Percentiles rank a stretch among this genome's conserved stretches.
Evolutionary conservation across 30 jellyfish, hydroid and myxozoan genomes (phyloP).

Genomic region (Turritopsis dohrnii): DNA sequence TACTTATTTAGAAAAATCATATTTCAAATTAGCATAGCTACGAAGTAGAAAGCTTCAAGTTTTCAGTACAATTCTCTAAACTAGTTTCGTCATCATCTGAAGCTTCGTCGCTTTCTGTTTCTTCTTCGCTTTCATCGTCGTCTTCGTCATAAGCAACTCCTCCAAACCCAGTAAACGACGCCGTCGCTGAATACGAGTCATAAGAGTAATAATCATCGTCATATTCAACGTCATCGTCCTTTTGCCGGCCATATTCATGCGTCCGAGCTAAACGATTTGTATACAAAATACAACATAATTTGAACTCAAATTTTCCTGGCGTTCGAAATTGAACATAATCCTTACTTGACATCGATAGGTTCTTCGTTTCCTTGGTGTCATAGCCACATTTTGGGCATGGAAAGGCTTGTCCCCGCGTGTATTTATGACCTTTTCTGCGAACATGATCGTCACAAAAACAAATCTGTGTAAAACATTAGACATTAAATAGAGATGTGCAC

Average conservation of each 20-base stretch:
- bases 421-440: constrained; percentile 75
- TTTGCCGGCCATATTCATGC: constrained; percentile 48
- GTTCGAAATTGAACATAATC: background rate
- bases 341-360: constrained; percentile 92
- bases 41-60: background rate
- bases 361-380: constrained; percentile 85
- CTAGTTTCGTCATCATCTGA: constrained; percentile 49
- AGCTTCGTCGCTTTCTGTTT: constrained; percentile 24
- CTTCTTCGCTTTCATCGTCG: constrained; percentile 25
- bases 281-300: constrained; percentile 34
- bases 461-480: constrained; percentile 19
- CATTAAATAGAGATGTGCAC: no score
- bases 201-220: constrained; percentile 39
- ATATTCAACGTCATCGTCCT: constrained; percentile 48
- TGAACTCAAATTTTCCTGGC: constrained; percentile 35
- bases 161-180: constrained; percentile 19
- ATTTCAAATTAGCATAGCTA: background rate
- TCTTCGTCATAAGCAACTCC: constrained; percentile 33
- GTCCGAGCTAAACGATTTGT: constrained; percentile 21
- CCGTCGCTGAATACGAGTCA: constrained; percentile 27
- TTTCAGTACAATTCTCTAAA: constrained; percentile 30
- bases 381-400: constrained; percentile 95
- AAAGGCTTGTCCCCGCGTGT: constrained; percentile 64
- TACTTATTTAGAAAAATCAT: no score
- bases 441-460: constrained; percentile 95